Base-by-base conservation (phyloP, 2,888 invertebrate species). In the Lycia hirtaria region DNA sequence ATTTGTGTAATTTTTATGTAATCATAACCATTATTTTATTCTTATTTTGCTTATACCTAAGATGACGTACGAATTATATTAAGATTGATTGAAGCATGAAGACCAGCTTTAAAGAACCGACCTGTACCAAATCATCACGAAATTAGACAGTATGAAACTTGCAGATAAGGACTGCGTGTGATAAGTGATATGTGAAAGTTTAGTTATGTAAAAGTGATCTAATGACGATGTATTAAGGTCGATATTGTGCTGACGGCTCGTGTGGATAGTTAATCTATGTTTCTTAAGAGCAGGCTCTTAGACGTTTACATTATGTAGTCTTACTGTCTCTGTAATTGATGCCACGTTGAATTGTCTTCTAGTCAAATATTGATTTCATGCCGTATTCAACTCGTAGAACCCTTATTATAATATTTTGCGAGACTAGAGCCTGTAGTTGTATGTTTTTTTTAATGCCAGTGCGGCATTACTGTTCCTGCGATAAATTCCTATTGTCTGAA, bases 331-430 rank as follows among this genome's bases (percentile, higher is more conserved):
- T n/a, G 0, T 15, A 17, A 4, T 35, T 12, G 6, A 38, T 35
- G 37, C 19, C 9, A 9, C 22, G n/a, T 48, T 51, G n/a, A 28
- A 47, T 60, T 54, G 28, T 55, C 55, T 60, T 60, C 64, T 65
- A 65, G 62, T 62, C 62, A 60, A 43, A 40, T 56, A 47, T 14
- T 22, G 22, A 22, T 51, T 37, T 52, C 22, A 41, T 24, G 24
- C 24, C 5, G 6, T n/a, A 22, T 17, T 33, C 6, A 47, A 9
- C 3, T 33, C 19, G 1, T 1, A 35, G 17, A 37, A 17, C n/a
- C 19, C 19, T 1, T 47, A 6, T 14, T 40, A 20, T 38, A 22
- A 22, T 40, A 1, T 35, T 17, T 35, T 10, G 35, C 9, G 15
- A 10, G 3, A 37, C 19, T 40, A 22, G 12, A 12, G n/a, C 6